Evolutionary conservation across 2,797 vertebrate species (phyloP), one percentile per base, ranked within the genome.

Genomic region (Xenentodon cancila): DNA sequence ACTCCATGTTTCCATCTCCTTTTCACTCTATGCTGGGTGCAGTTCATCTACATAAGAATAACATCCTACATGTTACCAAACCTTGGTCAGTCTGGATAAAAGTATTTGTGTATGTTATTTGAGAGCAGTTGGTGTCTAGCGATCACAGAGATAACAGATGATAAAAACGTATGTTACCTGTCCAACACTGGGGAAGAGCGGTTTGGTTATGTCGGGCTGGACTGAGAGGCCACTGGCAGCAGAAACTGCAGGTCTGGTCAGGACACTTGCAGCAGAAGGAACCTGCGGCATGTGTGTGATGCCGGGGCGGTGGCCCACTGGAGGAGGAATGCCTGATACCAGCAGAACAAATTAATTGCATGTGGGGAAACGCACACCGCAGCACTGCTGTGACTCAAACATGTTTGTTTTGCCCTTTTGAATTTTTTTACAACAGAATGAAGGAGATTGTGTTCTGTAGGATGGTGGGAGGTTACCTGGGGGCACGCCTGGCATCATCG

Each of bases 171-270:
- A n/a, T 4, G 65, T 61, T 94, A 98, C 97, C 95, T 97, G 96
- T 80, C 94, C 96, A 0, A 95, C 95, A 18, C 96, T 97, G 21
- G 96, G 96, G 84, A 98, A 98, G 63, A 98, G 95, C 71, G 97
- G 96, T 71, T 98, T 98, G 57, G 94, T 91, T 64, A 95, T 89
- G 8, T 95, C 91, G 62, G 95, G 91, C 45, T 95, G 96, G 8
- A 92, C 89, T 56, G 91, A 85, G 52, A 94, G 94, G 54, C 85
- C 84, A 3, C 65, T 19, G 46, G 52, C 61, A 45, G 68, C 67
- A 42, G 82, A 50, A 21, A 68, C 47, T 37, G 91, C 88, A 21
- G 94, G 93, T 81, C 95, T 92, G 77, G 92, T 92, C 42, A 95
- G 88, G 77, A 98, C 80, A 79, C 93, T 94, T 3, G 90, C 92